Evolutionary conservation across 2,797 vertebrate species (phyloP), one percentile per base, ranked within the genome.

Genomic region (Mustela erminea): DNA sequence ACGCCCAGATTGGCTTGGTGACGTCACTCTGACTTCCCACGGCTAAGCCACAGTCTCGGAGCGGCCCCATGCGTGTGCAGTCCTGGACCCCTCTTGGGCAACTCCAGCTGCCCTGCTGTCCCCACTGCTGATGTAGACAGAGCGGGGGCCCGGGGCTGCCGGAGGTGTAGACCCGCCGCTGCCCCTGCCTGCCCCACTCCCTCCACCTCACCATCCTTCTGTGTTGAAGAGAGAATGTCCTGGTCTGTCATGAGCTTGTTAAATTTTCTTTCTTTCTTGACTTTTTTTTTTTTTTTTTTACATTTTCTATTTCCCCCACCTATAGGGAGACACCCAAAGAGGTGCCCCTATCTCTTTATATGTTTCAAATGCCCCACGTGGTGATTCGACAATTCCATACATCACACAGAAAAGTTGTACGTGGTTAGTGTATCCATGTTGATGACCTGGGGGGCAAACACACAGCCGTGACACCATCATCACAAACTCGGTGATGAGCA

Each of bases 101-200:
- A n/a, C 23, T 46, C 72, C 72, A 10, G 72, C 13, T 2, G 14
- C 17, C 29, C 25, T 13, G 13, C 23, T 29, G 1, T 20, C 20
- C 25, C n/a, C 77, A 6, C 32, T 7, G 5, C 11, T 35, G 46
- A 15, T 35, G n/a, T 1, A 5, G 62, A 17, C 21, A 12, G 1
- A 21, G 1, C 7, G 14, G 46, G 18, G 32, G 27, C 35, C 6
- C 12, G 2, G 43, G 29, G 4, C 20, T 25, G 5, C 21, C 3
- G 5, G 23, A 25, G 7, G 8, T 58, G 1, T 7, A 56, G 25
- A 62, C 27, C 7, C 4, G 4, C 3, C 0, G 12, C 9, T 49
- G 12, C 17, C 38, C 29, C 18, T 52, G 3, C 12, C 43, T 3
- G 2, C 58, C 3, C 23, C 18, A 18, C 35, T 15, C 15, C 35